phyloP scores from a whole-genome alignment of 92 coral and sea anemone genomes.

The Blastomussa wellsi region DNA sequence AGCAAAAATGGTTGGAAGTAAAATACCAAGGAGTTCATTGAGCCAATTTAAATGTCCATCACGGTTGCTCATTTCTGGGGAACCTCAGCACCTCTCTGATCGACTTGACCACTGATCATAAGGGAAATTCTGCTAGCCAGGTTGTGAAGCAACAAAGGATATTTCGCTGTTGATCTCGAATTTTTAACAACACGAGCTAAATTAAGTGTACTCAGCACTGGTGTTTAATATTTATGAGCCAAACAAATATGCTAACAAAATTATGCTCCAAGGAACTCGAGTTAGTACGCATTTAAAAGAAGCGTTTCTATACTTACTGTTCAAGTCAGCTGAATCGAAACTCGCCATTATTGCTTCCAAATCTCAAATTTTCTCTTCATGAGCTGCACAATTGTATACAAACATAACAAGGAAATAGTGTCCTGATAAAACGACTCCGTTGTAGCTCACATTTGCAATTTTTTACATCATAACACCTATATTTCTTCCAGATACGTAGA shows the following conservation, averaged over 20 bases:
- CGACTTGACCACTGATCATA: not conserved
- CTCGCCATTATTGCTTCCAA: conserved; percentile 25
- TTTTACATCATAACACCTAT: conserved; percentile 6
- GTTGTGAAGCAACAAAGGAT: not conserved
- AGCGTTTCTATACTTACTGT: conserved; percentile 15
- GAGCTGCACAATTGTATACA: not conserved
- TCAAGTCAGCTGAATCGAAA: conserved; percentile 33
- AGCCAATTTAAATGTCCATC: too few relatives aligned
- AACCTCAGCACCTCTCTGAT: not conserved
- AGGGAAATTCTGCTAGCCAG: not conserved
- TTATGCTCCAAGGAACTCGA: not conserved
- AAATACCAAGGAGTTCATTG: too few relatives aligned
- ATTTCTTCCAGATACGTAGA: not conserved
- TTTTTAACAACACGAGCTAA: not conserved
- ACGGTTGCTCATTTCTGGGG: too few relatives aligned
- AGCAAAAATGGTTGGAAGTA: too few relatives aligned
- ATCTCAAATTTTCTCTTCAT: not conserved
- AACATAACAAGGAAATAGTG: not conserved
- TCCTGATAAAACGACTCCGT: not conserved
- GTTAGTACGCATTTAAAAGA: not conserved
- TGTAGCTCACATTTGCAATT: not conserved
- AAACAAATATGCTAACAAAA: too few relatives aligned
- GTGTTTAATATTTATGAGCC: not conserved
- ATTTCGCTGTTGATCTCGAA: not conserved
- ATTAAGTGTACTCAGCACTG: not conserved